Evolutionary conservation across 2,113 vertebrate genomes (phyloP).

Genomic region (Phaethornis superciliosus): DNA sequence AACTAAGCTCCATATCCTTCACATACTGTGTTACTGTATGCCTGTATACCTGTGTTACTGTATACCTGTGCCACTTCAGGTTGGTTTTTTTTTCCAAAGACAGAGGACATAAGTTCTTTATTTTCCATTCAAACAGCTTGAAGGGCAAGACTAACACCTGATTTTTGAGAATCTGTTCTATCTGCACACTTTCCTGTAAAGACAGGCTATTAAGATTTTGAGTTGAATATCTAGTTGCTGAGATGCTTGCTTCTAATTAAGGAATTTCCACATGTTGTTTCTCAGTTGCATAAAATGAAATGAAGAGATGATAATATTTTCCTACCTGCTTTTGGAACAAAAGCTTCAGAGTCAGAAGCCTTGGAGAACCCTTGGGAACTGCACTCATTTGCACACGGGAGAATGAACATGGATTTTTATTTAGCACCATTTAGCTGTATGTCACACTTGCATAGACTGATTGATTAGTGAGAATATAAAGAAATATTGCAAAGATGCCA

Average conservation of each 20-base stretch:
- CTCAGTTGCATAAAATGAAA: neutral
- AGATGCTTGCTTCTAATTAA: neutral
- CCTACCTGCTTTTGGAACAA: neutral
- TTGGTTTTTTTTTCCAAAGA: neutral
- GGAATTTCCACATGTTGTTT: neutral
- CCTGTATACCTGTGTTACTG: neutral
- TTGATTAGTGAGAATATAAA: neutral
- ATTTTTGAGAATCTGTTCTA: neutral
- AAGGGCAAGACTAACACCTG: neutral
- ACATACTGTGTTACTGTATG: neutral
- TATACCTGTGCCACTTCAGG: neutral
- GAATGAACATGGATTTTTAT: neutral
- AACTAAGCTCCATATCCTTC: neutral
- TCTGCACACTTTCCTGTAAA: neutral
- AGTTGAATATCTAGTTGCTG: neutral
- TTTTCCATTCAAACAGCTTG: neutral
- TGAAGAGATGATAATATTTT: neutral
- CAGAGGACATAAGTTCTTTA: neutral
- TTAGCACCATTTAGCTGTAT: neutral
- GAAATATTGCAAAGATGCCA: neutral
- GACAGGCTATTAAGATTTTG: neutral
- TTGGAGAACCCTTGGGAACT: neutral
- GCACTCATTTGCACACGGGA: neutral
- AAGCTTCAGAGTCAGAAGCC: neutral
- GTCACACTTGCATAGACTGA: neutral